These are phyloP conservation scores for Dasyornis broadbenti DNA, from an alignment of 2,113 vertebrate species.

Conservation along the genomic window DNA sequence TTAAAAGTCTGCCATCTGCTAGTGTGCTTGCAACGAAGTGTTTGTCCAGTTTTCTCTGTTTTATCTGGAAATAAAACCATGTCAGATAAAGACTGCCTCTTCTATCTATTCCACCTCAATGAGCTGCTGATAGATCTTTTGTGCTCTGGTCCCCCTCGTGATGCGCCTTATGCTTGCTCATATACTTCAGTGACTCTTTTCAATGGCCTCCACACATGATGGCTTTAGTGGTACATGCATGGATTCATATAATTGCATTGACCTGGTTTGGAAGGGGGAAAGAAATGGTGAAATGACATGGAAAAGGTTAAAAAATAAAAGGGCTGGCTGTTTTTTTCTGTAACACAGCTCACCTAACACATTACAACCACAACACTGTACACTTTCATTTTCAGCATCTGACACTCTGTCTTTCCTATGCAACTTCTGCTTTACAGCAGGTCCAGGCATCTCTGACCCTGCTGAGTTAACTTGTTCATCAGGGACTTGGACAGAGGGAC, in stretches of 20 bases:
- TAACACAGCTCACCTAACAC: background rate
- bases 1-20: background rate
- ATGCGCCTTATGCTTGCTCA: background rate
- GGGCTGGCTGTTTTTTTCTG: background rate
- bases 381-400: background rate
- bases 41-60: background rate
- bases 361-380: background rate
- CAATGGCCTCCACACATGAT: background rate
- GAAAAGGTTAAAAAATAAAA: background rate
- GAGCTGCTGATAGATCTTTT: background rate
- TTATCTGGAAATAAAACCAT: background rate
- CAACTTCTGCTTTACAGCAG: background rate
- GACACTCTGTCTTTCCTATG: background rate
- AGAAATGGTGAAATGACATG: background rate
- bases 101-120: background rate
- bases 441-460: background rate
- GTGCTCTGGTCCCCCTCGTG: fast-evolving
- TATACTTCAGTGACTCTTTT: background rate
- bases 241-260: background rate
- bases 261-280: background rate
- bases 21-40: background rate
- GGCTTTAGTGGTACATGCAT: background rate
- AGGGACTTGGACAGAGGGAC: background rate
- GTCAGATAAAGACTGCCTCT: background rate
- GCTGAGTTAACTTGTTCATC: background rate